Evolutionary conservation across 2,797 vertebrate species (phyloP), one percentile per base, ranked within the genome.

Genomic region (Melanotaenia pygmaea): DNA sequence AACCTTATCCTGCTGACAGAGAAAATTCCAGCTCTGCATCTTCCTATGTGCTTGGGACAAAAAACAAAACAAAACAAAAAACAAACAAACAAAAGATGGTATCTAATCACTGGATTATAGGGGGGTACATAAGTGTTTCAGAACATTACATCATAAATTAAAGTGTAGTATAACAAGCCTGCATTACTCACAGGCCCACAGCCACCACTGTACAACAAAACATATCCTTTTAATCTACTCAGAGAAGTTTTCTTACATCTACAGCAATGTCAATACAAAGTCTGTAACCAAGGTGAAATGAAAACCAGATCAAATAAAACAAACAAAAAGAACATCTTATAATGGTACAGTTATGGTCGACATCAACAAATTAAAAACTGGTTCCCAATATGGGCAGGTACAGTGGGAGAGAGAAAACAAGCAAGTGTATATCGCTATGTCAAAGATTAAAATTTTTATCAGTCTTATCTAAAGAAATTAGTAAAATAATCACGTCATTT

Each of bases 1-100:
- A 90, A 85, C 71, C 65, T 72, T 59, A 89, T 18, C 65, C 74
- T 12, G 58, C 58, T 81, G 75, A 77, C 77, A 68, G 34, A 59
- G 56, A 83, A 83, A 79, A 77, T 69, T 28, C 67, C 71, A 76
- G 62, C 66, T 57, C 61, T 71, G 60, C 38, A 54, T 47, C 84
- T 74, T 82, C 72, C 57, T 47, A 24, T 6, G 18, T 64, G 65
- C 66, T 59, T 13, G 34, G 67, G 77, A 84, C 10, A 1, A n/a
- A 54, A 43, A 43, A 16, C 16, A 7, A 8, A 9, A 8, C 8
- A n/a, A 20, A 5, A 9, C n/a, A 47, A n/a, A 1, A 47, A 47
- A n/a, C 8, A n/a, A 2, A 47, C 1, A 18, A 45, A 20, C 70
- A 22, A 5, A 50, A 50, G 40, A 62, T 34, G 57, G 69, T 53